Evolutionary conservation across 64 coral and sea anemone genomes (phyloP), one percentile per base, ranked within the genome.

Genomic region (Montipora efflorescens): DNA sequence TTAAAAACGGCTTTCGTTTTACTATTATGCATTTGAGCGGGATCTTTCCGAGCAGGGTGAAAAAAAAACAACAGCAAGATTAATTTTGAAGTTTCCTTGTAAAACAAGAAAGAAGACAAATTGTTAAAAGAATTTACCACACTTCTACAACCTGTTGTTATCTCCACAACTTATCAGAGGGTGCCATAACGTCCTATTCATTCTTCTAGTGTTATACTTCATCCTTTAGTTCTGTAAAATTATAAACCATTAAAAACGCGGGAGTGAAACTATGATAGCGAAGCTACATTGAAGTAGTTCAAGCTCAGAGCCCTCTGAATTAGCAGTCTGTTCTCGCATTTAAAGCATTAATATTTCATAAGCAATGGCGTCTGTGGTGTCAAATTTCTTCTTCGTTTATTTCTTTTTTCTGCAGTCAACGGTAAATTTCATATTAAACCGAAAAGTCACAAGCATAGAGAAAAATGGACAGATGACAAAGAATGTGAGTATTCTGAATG

Each of bases 371-470:
- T 22, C 47, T 10, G 7, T 46, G 2, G 46, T 5, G 3, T 7
- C 3, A 46, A 49, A 16, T 3, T 50, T 72, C 16, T 51, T 5
- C 48, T 9, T 47, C 61, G 5, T 78, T 18, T 14, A 15, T 50
- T 71, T 83, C 25, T 9, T 72, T 71, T 71, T 1, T 70, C 46
- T 22, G 44, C 44, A 86, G 66, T 86, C 46, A 70, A 86, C 46
- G 82, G 82, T 71, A 86, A 69, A 86, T 86, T 86, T 50, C 82
- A 86, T 71, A 86, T 86, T 18, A 86, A 71, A 48, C 82, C 82
- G 9, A 86, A 86, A 71, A 86, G 82, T 49, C 82, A 71, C 19
- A 86, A 72, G 49, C 16, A 47, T 12, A 86, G 9, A 13, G 80
- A 62, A 66, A 59, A 61, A 86, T 72, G 66, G 82, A 21, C 82